Evolutionary conservation across 2,113 vertebrate genomes (phyloP).

Genomic region (Barnardius zonarius): DNA sequence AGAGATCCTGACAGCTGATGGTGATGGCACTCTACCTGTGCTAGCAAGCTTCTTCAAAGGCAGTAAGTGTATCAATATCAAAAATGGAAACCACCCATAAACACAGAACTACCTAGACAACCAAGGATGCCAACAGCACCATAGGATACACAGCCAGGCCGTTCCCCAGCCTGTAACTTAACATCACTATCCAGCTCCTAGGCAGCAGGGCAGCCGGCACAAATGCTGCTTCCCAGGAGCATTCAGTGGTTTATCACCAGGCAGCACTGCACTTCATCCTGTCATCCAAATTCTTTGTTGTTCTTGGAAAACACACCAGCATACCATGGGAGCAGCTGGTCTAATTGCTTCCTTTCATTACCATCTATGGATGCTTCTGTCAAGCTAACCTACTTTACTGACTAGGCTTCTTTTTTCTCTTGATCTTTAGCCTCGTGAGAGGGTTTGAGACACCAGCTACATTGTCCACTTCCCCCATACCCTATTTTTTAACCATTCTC

Average conservation of each 20-base stretch:
- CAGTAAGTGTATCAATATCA: background rate
- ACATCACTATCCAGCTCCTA: background rate
- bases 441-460: background rate
- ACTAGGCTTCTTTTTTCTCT: conserved; percentile 9
- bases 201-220: background rate
- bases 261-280: background rate
- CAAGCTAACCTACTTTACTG: conserved; percentile 26
- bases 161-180: background rate
- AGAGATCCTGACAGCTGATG: background rate
- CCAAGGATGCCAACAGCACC: background rate
- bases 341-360: conserved; percentile 57
- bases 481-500: background rate
- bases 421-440: conserved; percentile 3
- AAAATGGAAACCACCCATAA: background rate
- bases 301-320: conserved; percentile 46
- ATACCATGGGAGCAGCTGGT: background rate
- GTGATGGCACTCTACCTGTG: background rate
- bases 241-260: background rate
- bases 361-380: conserved; percentile 62
- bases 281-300: conserved; percentile 15
- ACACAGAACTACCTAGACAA: background rate
- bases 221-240: background rate
- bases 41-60: background rate
- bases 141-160: background rate
- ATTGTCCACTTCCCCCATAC: background rate